Evolutionary conservation across 2,797 vertebrate genomes (phyloP), one percentile per base, ranked within the genome.

Genomic region (Rhynchotus rufescens): DNA sequence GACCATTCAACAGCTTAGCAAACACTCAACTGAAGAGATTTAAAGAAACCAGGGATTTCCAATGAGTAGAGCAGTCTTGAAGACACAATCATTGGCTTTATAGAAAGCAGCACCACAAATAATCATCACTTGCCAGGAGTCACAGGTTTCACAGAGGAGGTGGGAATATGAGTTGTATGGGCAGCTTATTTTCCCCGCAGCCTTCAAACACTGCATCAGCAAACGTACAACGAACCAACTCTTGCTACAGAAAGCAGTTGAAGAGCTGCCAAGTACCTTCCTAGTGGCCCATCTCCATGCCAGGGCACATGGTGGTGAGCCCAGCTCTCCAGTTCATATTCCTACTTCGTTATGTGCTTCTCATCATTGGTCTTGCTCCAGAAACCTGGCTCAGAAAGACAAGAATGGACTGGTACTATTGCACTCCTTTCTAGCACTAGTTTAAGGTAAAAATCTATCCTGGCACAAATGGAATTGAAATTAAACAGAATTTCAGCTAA

Each of bases 21-120:
- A 67, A 22, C 6, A 40, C 47, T 32, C 62, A 74, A 12, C n/a
- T 40, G n/a, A 89, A 67, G 13, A 67, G 4, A 82, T 69, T 76
- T 84, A 47, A 81, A 84, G 28, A 87, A 89, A 84, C 38, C 59
- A 52, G 38, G 57, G 23, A 0, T 72, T 89, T 94, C 91, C 77
- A 90, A 71, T 56, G 73, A 81, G 73, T 47, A 88, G 56, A 91
- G 51, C n/a, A 49, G 52, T 56, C 49, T 86, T 71, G 45, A 62
- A 85, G 83, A 68, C 64, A 76, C 0, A 0, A 23, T 68, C 4
- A 82, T 78, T 47, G 12, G 60, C 52, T 56, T 74, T 23, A 30
- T 17, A 79, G 30, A 65, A 85, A 61, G 59, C 5, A 68, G 56
- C 6, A 6, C 22, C 59, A 54, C 32, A 82, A 86, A 65, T 65